These are phyloP conservation scores for Morinoia aosen DNA, from an alignment of 2,888 invertebrate genomes.

Conservation along the genomic window DNA sequence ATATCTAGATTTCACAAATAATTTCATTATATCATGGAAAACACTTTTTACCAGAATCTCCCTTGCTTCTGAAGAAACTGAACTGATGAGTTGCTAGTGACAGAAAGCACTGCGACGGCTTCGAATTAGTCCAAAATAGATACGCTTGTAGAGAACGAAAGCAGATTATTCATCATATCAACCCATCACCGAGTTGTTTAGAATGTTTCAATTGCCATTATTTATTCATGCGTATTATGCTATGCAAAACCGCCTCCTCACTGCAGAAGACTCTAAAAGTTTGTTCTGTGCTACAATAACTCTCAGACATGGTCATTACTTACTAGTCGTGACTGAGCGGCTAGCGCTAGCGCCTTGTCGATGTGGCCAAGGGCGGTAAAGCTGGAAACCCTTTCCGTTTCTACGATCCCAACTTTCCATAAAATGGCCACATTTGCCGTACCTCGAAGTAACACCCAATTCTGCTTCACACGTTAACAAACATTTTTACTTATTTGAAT, in stretches of 20 bases:
- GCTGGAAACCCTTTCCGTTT: background rate
- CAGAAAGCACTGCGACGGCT: background rate
- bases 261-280: background rate
- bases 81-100: background rate
- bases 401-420: too few species aligned
- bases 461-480: background rate
- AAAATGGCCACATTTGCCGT: too few species aligned
- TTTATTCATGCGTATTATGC: background rate
- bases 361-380: background rate
- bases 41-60: background rate
- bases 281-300: too few species aligned
- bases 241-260: background rate
- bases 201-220: background rate
- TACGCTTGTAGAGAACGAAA: background rate
- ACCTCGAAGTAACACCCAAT: background rate
- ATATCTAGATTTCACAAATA: background rate
- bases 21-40: background rate
- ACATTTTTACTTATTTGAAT: background rate
- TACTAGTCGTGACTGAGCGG: too few species aligned
- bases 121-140: too few species aligned
- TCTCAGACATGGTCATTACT: too few species aligned
- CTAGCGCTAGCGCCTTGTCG: background rate
- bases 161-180: too few species aligned
- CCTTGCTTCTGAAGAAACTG: background rate
- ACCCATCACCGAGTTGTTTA: too few species aligned